Percentiles rank a stretch among this genome's conserved stretches.
Conservation (phyloP, 2,888 invertebrate species). For the Salticus scenicus region DNA sequence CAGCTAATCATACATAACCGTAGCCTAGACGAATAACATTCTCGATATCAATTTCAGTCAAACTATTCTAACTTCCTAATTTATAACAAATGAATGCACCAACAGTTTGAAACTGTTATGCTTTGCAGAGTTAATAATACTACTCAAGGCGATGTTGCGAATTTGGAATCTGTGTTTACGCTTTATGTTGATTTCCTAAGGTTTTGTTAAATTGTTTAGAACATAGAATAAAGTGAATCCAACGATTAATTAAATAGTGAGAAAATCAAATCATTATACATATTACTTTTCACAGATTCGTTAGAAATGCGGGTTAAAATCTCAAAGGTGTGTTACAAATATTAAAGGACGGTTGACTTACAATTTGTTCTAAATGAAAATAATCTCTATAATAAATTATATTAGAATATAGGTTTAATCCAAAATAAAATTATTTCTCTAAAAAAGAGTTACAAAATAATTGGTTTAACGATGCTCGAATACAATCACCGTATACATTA, state of each 20-base stretch:
- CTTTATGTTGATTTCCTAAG: conserved; percentile 5
- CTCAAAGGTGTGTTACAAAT: too few relatives aligned
- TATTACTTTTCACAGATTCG: too few relatives aligned
- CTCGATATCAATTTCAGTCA: conserved; percentile 53
- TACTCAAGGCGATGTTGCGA: conserved; percentile 44
- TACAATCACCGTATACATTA: too few relatives aligned
- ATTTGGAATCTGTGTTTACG: conserved; percentile 24
- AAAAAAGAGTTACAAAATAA: too few relatives aligned
- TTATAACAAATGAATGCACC: conserved; percentile 55
- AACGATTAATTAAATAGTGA: not conserved
- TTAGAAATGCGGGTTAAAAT: too few relatives aligned
- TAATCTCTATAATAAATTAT: too few relatives aligned
- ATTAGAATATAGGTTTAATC: too few relatives aligned
- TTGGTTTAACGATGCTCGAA: too few relatives aligned
- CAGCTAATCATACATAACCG: conserved; percentile 33
- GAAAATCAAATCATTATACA: not conserved
- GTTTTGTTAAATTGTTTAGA: not conserved
- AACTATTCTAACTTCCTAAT: conserved; percentile 39
- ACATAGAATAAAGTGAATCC: not conserved
- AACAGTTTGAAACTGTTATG: conserved; percentile 53
- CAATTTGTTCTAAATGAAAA: too few relatives aligned
- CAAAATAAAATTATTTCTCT: too few relatives aligned
- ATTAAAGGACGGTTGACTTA: too few relatives aligned
- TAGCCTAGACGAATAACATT: conserved; percentile 19
- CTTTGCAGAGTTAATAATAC: conserved; percentile 32